Evolutionary conservation across 2,888 invertebrate species (phyloP).

Genomic region (Caenorhabditis angaria): DNA sequence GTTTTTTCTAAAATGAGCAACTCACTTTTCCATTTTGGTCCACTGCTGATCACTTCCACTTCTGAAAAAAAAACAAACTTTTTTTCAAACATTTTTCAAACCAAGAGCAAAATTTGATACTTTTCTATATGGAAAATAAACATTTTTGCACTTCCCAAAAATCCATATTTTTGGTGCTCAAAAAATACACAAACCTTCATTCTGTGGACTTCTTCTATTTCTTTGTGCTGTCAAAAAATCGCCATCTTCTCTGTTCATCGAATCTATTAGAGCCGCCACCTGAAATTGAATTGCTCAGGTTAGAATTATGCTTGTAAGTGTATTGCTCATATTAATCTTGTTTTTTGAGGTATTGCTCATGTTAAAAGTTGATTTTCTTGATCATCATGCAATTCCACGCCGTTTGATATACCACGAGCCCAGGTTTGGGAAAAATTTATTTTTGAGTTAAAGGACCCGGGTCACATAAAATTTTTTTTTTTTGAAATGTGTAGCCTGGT

Average conservation of each 20-base stretch:
- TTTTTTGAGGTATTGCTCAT: too few species aligned
- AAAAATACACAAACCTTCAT: not conserved
- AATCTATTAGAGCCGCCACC: conserved; percentile 42
- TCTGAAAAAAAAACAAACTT: not conserved
- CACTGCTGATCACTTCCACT: not conserved
- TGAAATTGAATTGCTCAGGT: conserved; percentile 5
- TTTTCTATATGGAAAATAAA: not conserved
- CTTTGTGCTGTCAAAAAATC: conserved; percentile 20
- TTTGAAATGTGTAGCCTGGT: too few species aligned
- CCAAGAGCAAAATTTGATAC: not conserved
- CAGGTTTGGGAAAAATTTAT: not conserved
- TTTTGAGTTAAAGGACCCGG: too few species aligned
- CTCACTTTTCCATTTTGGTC: not conserved
- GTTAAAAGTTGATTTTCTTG: too few species aligned
- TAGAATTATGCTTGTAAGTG: too few species aligned
- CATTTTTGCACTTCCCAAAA: not conserved
- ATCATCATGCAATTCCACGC: not conserved
- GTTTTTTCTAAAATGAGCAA: not conserved
- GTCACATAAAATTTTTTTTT: too few species aligned
- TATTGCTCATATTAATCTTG: too few species aligned
- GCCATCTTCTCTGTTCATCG: conserved; percentile 37
- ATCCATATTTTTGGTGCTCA: not conserved
- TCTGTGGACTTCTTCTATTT: conserved; percentile 21
- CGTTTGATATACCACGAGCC: not conserved
- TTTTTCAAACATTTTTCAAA: not conserved